Evolutionary conservation across 2,797 vertebrate genomes (phyloP).

Genomic region (Dryobates pubescens): DNA sequence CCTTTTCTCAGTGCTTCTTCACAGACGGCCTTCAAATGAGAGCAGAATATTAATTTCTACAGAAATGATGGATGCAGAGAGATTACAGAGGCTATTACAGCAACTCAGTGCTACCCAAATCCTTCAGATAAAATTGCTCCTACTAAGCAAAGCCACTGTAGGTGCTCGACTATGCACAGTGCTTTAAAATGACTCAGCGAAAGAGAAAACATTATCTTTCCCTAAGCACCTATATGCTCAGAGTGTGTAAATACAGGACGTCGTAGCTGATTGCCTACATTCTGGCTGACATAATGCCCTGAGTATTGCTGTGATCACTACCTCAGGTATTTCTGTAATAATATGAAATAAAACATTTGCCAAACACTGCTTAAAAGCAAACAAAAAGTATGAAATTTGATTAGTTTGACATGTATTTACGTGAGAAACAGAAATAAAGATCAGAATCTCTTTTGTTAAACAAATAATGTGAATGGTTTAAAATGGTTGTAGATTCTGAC

Average conservation of each 20-base stretch:
- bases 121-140: background rate
- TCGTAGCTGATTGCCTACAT: background rate
- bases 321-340: background rate
- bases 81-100: background rate
- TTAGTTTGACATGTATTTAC: background rate
- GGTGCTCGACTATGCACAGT: background rate
- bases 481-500: background rate
- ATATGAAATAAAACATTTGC: background rate
- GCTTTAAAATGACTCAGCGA: conserved; percentile 45
- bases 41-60: conserved; percentile 48
- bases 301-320: background rate
- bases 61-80: background rate
- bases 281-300: background rate
- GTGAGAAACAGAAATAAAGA: background rate
- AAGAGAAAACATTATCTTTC: background rate
- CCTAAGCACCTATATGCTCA: background rate
- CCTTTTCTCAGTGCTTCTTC: conserved; percentile 84
- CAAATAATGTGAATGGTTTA: background rate
- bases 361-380: background rate
- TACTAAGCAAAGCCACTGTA: background rate
- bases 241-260: background rate
- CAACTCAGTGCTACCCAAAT: background rate
- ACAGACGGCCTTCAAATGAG: conserved; percentile 88
- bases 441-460: background rate
- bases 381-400: background rate